Evolutionary conservation across 2,797 vertebrate species (phyloP), one percentile per base, ranked within the genome.

Genomic region (Poeciliopsis infans): DNA sequence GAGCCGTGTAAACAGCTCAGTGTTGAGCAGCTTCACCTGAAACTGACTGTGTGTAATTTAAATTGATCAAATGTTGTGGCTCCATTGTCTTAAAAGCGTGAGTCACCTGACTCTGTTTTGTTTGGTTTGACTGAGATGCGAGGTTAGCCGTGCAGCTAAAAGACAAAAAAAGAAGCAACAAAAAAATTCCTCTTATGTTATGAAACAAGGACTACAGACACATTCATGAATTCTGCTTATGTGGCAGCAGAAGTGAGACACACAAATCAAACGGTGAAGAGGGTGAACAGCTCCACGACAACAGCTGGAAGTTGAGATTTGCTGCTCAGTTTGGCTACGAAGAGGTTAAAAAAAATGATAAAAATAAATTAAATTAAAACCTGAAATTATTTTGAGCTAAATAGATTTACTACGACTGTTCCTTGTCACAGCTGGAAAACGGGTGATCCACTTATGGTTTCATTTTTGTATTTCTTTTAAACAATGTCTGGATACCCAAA

Each of bases 1-100:
- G 79, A 43, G 76, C 80, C 61, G 84, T 74, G 88, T 87, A 88
- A 93, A 92, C 88, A 88, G 78, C 83, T 74, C 59, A 79, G 72
- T 45, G 77, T n/a, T 72, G 83, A 84, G 76, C 76, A 68, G 68
- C 64, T 66, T 81, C 83, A 85, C 36, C 80, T 76, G 13, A 79
- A 59, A 73, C 31, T 77, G 76, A 86, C 80, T 82, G 76, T 80
- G 49, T 91, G 57, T 91, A 92, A 94, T 92, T 91, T 85, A 57
- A 55, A 78, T 68, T 78, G 47, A 87, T 75, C 86, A 91, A 70
- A 92, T 88, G 66, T 82, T 86, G 72, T 79, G 68, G 36, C n/a
- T 91, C 72, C 83, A 85, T 72, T 49, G 76, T 82, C 45, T 79
- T 82, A 57, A 53, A 59, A 59, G 6, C 49, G 55, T 5, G 28